Evolutionary conservation across 2,888 invertebrate genomes (phyloP).

Genomic region (Archips crataeganus): DNA sequence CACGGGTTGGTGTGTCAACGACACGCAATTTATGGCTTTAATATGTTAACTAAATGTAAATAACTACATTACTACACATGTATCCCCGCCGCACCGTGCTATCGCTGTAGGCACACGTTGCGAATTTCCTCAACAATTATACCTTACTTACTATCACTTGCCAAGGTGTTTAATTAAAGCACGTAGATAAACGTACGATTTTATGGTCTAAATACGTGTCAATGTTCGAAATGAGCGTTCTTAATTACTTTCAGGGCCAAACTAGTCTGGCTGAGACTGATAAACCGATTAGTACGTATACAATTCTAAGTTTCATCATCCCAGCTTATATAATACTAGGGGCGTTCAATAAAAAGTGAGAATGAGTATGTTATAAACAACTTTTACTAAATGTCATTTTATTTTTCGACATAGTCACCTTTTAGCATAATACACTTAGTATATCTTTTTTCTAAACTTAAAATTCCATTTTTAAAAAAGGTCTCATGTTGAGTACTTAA

Average conservation of each 20-base stretch:
- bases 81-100: constrained; percentile 50
- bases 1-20: constrained; percentile 64
- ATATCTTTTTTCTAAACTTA: too few relatives aligned
- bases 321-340: too few relatives aligned
- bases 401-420: too few relatives aligned
- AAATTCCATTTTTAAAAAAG: too few relatives aligned
- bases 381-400: too few relatives aligned
- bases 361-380: too few relatives aligned
- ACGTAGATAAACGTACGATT: constrained; percentile 31
- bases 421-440: too few relatives aligned
- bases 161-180: constrained; percentile 38
- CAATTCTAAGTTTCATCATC: neutral
- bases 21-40: constrained; percentile 69
- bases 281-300: neutral
- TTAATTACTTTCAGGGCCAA: constrained; percentile 28
- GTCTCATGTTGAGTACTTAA: too few relatives aligned
- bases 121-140: constrained; percentile 37
- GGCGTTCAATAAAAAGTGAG: too few relatives aligned
- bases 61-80: constrained; percentile 61
- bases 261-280: constrained; percentile 17
- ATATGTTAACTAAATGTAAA: constrained; percentile 80
- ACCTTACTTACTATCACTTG: constrained; percentile 35
- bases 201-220: constrained; percentile 36
- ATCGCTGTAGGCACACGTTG: constrained; percentile 34
- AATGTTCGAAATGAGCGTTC: constrained; percentile 26